Conservation (phyloP, 2,113 vertebrate genomes). For the Xiphophorus maculatus region DNA sequence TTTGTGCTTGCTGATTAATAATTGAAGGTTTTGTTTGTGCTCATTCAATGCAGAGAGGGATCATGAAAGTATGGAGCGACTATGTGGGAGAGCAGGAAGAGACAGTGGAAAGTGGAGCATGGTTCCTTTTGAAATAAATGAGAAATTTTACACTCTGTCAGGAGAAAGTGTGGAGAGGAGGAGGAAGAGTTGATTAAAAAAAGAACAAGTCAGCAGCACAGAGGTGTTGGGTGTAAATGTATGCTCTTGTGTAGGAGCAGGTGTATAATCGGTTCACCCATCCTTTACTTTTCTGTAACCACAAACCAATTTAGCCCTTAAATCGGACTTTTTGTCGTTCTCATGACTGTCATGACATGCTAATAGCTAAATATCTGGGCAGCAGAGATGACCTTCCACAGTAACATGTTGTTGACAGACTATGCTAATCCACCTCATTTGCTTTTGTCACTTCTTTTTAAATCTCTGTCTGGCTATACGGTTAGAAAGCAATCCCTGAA, state of each 20-base stretch:
- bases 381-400: too few species aligned
- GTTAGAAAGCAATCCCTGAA: too few species aligned
- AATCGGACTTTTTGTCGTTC: too few species aligned
- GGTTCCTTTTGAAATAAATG: slow-evolving; percentile 4
- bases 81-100: slow-evolving; percentile 25
- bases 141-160: slow-evolving; percentile 32
- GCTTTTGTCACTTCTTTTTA: too few species aligned
- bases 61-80: slow-evolving; percentile 9
- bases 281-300: slow-evolving; percentile 47
- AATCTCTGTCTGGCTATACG: too few species aligned
- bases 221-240: slow-evolving; percentile 27
- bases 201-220: slow-evolving; percentile 30
- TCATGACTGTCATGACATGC: too few species aligned
- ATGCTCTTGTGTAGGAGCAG: slow-evolving; percentile 5
- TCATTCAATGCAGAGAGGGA: slow-evolving; percentile 26
- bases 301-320: slow-evolving; percentile 22
- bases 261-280: slow-evolving; percentile 15
- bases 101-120: neutral
- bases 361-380: too few species aligned
- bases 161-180: slow-evolving; percentile 35
- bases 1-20: slow-evolving; percentile 60
- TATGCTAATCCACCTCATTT: too few species aligned
- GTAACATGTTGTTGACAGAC: too few species aligned
- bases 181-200: slow-evolving; percentile 35
- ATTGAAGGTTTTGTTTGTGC: slow-evolving; percentile 55